Evolutionary conservation across 2,113 vertebrate species (phyloP).

Genomic region (Callithrix jacchus): DNA sequence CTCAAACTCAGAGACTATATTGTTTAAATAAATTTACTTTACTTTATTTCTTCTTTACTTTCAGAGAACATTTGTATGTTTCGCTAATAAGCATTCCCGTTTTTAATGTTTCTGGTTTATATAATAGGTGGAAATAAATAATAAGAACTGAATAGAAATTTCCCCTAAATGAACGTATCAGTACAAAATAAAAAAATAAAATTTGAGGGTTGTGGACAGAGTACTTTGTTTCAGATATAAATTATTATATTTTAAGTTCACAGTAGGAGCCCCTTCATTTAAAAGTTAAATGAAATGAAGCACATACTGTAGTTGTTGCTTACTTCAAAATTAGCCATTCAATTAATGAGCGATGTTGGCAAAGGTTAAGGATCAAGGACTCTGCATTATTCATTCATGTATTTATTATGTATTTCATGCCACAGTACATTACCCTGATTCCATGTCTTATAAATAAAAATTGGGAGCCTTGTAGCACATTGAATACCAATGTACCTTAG

Average conservation of each 20-base stretch:
- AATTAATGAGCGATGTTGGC: conserved; percentile 67
- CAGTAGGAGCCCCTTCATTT: conserved; percentile 63
- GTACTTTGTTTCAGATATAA: conserved; percentile 32
- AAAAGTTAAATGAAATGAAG: conserved; percentile 63
- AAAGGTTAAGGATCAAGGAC: conserved; percentile 72
- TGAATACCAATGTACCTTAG: conserved; percentile 68
- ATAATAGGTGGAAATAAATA: not conserved
- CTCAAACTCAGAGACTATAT: not conserved
- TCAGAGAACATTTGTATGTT: not conserved
- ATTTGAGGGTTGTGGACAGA: not conserved
- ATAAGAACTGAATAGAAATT: not conserved
- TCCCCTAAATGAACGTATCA: not conserved
- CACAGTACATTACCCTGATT: conserved; percentile 70
- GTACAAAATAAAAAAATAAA: not conserved
- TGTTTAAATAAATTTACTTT: not conserved
- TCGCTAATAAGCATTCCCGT: not conserved
- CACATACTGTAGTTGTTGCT: conserved; percentile 31
- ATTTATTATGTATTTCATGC: conserved; percentile 77
- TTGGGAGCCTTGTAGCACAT: conserved; percentile 47
- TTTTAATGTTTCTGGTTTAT: not conserved
- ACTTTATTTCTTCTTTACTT: not conserved
- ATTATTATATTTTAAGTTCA: conserved; percentile 52
- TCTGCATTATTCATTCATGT: conserved; percentile 69
- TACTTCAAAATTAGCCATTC: conserved; percentile 68
- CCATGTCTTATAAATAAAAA: conserved; percentile 71